Evolutionary conservation across 2,113 vertebrate genomes (phyloP).

Genomic region (Leucopsar rothschildi): DNA sequence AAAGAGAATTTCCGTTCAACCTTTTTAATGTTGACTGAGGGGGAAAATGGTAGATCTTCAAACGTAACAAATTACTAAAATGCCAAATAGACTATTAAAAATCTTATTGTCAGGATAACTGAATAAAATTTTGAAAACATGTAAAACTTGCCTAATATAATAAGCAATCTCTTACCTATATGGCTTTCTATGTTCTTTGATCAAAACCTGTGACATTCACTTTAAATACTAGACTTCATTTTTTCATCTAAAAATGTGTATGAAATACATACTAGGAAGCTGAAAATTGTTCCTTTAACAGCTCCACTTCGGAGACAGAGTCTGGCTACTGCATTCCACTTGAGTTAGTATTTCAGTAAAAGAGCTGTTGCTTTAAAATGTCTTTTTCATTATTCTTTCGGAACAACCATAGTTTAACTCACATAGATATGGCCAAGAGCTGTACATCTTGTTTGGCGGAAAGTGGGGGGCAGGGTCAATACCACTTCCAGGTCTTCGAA

Average conservation of each 20-base stretch:
- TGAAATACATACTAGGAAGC: background rate
- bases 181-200: background rate
- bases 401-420: background rate
- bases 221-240: background rate
- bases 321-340: background rate
- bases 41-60: rapidly evolving
- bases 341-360: background rate
- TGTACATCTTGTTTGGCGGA: background rate
- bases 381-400: background rate
- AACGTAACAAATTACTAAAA: background rate
- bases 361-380: background rate
- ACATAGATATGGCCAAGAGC: background rate
- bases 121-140: background rate
- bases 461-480: background rate
- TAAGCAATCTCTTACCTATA: background rate
- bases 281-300: background rate
- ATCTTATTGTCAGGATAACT: background rate
- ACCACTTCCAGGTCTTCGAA: background rate
- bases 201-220: background rate
- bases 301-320: background rate
- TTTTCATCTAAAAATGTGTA: background rate
- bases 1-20: background rate
- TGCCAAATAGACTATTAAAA: background rate
- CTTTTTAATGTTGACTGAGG: background rate
- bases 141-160: background rate